Percentiles rank a stretch among this genome's conserved stretches.
phyloP scores from a whole-genome alignment of 2,888 invertebrate species.

The Corbicula japonica region DNA sequence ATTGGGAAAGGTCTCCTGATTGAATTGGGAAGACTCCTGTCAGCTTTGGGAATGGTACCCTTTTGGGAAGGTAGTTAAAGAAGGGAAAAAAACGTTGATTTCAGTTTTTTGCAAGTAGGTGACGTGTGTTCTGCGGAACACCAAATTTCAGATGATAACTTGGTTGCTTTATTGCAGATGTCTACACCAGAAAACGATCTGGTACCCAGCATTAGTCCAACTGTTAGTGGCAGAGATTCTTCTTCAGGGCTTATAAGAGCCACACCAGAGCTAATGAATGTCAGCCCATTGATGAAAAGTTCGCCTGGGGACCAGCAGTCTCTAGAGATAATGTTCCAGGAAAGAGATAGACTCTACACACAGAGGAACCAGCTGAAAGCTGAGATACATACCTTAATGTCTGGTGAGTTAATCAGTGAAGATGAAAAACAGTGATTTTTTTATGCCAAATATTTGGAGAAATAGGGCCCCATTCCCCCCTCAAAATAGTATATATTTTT shows the following conservation, averaged over 20 bases:
- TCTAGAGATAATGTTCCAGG: not conserved
- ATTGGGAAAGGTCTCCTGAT: too few species aligned
- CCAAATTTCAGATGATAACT: too few species aligned
- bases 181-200: slow-evolving; percentile 19
- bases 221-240: not conserved
- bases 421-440: too few species aligned
- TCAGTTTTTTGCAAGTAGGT: too few species aligned
- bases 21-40: too few species aligned
- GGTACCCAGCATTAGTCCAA: slow-evolving; percentile 50
- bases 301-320: not conserved
- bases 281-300: slow-evolving; percentile 42
- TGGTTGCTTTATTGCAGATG: slow-evolving; percentile 3
- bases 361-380: slow-evolving; percentile 17
- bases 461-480: too few species aligned
- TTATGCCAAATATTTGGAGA: too few species aligned
- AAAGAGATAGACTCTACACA: slow-evolving; percentile 18
- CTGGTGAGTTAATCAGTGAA: slow-evolving; percentile 6
- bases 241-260: not conserved
- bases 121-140: too few species aligned
- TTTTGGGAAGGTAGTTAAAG: too few species aligned
- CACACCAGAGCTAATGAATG: slow-evolving; percentile 56
- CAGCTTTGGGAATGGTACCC: too few species aligned
- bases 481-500: too few species aligned
- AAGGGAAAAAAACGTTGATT: too few species aligned
- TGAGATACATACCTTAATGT: not conserved